These are phyloP conservation scores for Antechinus flavipes DNA, from an alignment of 2,113 vertebrate species.

Conservation along the genomic window DNA sequence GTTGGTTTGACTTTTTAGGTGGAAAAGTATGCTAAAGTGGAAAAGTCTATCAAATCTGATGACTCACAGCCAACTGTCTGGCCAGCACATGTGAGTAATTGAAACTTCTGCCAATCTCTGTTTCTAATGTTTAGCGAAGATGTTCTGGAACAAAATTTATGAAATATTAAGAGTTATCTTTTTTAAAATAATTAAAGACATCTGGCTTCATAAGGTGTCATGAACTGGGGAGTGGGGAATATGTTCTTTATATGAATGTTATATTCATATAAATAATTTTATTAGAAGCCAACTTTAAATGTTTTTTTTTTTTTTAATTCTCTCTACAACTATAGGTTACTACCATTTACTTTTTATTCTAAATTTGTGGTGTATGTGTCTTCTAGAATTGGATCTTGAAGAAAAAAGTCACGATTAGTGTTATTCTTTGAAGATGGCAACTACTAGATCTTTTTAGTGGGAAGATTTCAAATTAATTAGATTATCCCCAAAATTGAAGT, in stretches of 20 bases:
- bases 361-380: neutral
- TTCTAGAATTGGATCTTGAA: conserved; percentile 13
- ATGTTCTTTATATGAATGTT: neutral
- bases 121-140: conserved; percentile 54
- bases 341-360: conserved; percentile 36
- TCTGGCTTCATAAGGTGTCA: neutral
- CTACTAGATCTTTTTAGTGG: neutral
- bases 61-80: conserved; percentile 95
- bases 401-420: neutral
- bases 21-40: conserved; percentile 97
- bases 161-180: conserved; percentile 19
- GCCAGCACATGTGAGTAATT: conserved; percentile 93
- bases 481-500: conserved; percentile 6
- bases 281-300: neutral
- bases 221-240: conserved; percentile 6
- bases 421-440: neutral
- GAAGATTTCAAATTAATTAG: neutral
- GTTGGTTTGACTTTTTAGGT: conserved; percentile 86
- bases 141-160: conserved; percentile 41
- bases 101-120: conserved; percentile 51
- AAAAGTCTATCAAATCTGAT: conserved; percentile 94
- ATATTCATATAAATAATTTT: no score
- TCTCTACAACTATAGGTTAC: neutral
- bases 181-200: neutral
- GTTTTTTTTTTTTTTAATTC: conserved; percentile 10